A percentile compares a stretch with the other conserved stretches of the same genome.
These are phyloP conservation scores for Drosophila heteroneura DNA, from an alignment of 2,888 invertebrate species.

Conservation along the genomic window DNA sequence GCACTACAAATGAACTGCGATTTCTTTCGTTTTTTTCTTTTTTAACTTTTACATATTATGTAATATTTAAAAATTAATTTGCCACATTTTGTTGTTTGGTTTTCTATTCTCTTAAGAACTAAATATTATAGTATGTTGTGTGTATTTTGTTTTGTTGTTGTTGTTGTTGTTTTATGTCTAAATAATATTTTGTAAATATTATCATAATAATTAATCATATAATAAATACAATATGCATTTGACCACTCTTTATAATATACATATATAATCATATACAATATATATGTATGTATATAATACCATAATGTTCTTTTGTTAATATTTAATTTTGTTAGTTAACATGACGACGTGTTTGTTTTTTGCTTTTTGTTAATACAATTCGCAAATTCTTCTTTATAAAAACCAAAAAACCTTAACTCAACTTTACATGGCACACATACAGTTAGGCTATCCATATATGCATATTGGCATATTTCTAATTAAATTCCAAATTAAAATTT, in stretches of 20 bases:
- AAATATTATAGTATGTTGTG: constrained; percentile 45
- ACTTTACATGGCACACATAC: constrained; percentile 69
- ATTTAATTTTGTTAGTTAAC: constrained; percentile 81
- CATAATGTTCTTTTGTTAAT: constrained; percentile 60
- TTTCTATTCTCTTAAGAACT: constrained; percentile 55
- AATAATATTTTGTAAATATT: constrained; percentile 74
- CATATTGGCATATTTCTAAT: constrained; percentile 38
- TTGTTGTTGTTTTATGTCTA: constrained; percentile 40
- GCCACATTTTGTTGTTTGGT: constrained; percentile 65
- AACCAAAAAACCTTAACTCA: constrained; percentile 57
- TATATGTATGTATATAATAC: constrained; percentile 47
- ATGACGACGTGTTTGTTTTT: constrained; percentile 83
- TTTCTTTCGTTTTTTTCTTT: constrained; percentile 26
- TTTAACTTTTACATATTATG: constrained; percentile 25
- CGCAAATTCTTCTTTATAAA: constrained; percentile 64
- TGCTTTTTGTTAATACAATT: constrained; percentile 69
- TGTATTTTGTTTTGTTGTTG: constrained; percentile 20
- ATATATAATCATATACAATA: constrained; percentile 22
- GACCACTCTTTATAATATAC: constrained; percentile 47
- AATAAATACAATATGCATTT: constrained; percentile 73
- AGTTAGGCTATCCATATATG: constrained; percentile 50
- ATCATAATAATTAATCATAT: constrained; percentile 66
- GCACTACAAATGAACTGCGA: constrained; percentile 70
- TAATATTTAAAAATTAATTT: constrained; percentile 73
- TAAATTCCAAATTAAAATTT: constrained; percentile 49